A percentile compares a stretch with the other conserved stretches of the same genome.
Evolutionary conservation across 1,140 invertebrate species (phyloP).

Genomic region (Arion vulgaris): DNA sequence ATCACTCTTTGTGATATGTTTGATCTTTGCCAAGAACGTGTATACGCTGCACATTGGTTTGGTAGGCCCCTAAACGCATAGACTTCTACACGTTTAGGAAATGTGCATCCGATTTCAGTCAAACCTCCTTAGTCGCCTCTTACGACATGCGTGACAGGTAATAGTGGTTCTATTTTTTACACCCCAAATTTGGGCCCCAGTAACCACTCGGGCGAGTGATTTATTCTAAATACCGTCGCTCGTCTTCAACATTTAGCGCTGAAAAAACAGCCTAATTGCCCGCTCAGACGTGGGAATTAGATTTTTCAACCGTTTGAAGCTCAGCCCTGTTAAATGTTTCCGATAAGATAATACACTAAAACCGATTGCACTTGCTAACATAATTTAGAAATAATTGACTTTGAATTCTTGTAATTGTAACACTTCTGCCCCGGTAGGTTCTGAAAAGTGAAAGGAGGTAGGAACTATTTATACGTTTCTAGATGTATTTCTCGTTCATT

Average conservation of each 20-base stretch:
- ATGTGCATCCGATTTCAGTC: too few species aligned
- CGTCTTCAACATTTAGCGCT: not conserved
- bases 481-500: too few species aligned
- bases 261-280: not conserved
- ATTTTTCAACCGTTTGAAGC: conserved; percentile 19
- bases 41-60: too few species aligned
- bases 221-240: not conserved
- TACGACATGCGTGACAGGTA: too few species aligned
- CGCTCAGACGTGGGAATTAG: not conserved
- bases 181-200: too few species aligned
- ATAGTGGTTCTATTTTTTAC: too few species aligned
- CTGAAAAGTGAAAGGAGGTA: not conserved
- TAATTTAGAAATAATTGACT: conserved; percentile 34
- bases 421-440: not conserved
- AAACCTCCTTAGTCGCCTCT: too few species aligned
- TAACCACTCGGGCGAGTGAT: not conserved
- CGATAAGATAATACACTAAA: conserved; percentile 12
- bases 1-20: too few species aligned
- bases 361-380: conserved; percentile 27
- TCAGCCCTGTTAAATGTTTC: conserved; percentile 9
- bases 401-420: conserved; percentile 20
- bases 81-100: too few species aligned
- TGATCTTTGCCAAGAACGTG: too few species aligned
- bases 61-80: too few species aligned
- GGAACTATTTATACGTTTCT: not conserved